These are phyloP conservation scores for Neria commutata DNA, from an alignment of 2,888 invertebrate species.

Conservation along the genomic window DNA sequence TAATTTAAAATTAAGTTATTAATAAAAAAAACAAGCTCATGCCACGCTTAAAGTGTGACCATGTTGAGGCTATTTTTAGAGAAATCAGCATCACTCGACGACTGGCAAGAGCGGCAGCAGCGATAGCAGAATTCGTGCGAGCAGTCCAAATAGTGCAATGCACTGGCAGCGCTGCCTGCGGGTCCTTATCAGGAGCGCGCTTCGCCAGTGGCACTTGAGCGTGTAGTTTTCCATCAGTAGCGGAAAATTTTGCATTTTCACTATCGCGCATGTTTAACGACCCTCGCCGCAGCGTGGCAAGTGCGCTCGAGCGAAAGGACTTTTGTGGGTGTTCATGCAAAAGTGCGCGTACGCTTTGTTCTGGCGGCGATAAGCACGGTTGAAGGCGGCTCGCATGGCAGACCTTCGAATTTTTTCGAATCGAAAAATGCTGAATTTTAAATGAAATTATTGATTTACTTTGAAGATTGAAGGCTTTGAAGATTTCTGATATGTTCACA, in stretches of 20 bases:
- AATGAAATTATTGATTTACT: too few species aligned
- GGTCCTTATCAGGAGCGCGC: not conserved
- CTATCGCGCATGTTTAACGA: not conserved
- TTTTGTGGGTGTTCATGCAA: too few species aligned
- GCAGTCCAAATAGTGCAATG: conserved; percentile 20
- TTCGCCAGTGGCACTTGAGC: not conserved
- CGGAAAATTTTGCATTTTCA: too few species aligned
- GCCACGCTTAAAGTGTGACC: not conserved
- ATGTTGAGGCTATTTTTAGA: not conserved
- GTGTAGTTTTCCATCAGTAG: not conserved
- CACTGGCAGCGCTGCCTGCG: not conserved
- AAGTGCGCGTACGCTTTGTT: too few species aligned
- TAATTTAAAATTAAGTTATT: not conserved
- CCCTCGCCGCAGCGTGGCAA: not conserved
- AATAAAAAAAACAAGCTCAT: not conserved
- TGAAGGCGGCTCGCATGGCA: too few species aligned
- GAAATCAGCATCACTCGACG: not conserved
- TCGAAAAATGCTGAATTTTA: too few species aligned
- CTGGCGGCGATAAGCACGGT: too few species aligned
- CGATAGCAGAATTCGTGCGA: conserved; percentile 9
- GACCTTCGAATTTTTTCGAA: too few species aligned
- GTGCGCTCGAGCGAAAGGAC: not conserved
- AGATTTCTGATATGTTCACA: too few species aligned
- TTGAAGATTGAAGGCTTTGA: too few species aligned
- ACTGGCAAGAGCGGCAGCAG: not conserved